Percentiles rank a stretch among this genome's conserved stretches.
Conservation (phyloP, 2,797 vertebrate genomes). For the Sebastes baramenuke region DNA sequence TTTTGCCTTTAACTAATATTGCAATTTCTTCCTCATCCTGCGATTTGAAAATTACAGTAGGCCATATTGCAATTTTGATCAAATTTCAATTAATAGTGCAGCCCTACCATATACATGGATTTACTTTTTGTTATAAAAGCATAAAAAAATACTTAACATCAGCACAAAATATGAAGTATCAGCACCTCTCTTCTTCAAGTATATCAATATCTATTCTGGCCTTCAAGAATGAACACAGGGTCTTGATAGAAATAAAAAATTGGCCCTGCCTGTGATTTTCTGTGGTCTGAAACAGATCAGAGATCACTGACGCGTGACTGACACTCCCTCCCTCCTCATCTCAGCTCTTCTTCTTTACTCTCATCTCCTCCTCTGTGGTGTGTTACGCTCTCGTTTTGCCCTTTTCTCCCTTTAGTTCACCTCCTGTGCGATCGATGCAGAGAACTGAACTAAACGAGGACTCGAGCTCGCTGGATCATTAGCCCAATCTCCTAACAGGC, state of each 20-base stretch:
- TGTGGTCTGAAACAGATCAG: constrained; percentile 20
- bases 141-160: neutral
- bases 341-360: neutral
- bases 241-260: neutral
- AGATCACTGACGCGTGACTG: constrained; percentile 7
- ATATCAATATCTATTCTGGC: neutral
- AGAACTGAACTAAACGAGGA: constrained; percentile 20
- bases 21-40: no score
- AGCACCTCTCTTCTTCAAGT: neutral
- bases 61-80: no score
- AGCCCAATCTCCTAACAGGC: constrained; percentile 25
- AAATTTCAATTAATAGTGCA: no score
- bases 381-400: neutral
- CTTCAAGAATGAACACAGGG: neutral
- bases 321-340: neutral
- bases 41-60: no score
- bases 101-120: neutral
- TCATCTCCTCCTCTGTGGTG: neutral
- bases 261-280: neutral
- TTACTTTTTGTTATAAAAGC: neutral
- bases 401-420: neutral
- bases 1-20: no score
- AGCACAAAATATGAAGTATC: neutral
- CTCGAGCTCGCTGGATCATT: constrained; percentile 28
- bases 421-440: constrained; percentile 27